phyloP scores from a whole-genome alignment of 2,888 invertebrate genomes.

The Monochamus alternatus region DNA sequence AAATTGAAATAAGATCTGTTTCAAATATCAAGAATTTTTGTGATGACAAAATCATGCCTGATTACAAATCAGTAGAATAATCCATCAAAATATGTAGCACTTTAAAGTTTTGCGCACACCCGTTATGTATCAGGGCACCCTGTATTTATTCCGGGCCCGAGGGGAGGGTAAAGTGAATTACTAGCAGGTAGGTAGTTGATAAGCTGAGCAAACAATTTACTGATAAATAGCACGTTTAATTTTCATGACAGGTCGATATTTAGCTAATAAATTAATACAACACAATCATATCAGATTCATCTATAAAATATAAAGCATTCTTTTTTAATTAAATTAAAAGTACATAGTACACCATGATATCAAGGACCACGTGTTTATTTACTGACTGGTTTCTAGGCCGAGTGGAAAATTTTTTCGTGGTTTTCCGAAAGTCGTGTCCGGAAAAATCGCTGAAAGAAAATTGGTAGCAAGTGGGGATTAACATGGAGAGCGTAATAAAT shows the following conservation, averaged over 20 bases:
- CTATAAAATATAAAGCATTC: constrained; percentile 39
- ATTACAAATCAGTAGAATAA: too few species aligned
- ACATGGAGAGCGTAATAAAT: constrained; percentile 50
- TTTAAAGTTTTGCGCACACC: too few species aligned
- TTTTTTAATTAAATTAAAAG: constrained; percentile 44
- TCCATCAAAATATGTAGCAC: too few species aligned
- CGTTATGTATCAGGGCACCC: background rate
- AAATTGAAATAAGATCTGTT: too few species aligned
- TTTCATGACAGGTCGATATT: constrained; percentile 52
- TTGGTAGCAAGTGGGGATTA: constrained; percentile 48
- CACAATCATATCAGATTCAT: constrained; percentile 52
- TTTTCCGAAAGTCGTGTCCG: background rate
- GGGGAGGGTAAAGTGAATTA: constrained; percentile 36
- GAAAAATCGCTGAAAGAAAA: constrained; percentile 29
- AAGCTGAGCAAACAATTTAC: constrained; percentile 55
- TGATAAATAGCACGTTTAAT: constrained; percentile 50
- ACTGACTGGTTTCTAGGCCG: constrained; percentile 34
- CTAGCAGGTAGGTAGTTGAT: constrained; percentile 57
- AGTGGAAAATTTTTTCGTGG: background rate
- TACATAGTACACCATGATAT: constrained; percentile 35
- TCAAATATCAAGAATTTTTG: too few species aligned
- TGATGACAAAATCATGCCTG: too few species aligned
- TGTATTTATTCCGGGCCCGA: constrained; percentile 5
- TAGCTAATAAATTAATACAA: constrained; percentile 46
- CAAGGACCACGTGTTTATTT: constrained; percentile 20